Base-by-base conservation (phyloP, 2,113 vertebrate species). In the Plecotus auritus region DNA sequence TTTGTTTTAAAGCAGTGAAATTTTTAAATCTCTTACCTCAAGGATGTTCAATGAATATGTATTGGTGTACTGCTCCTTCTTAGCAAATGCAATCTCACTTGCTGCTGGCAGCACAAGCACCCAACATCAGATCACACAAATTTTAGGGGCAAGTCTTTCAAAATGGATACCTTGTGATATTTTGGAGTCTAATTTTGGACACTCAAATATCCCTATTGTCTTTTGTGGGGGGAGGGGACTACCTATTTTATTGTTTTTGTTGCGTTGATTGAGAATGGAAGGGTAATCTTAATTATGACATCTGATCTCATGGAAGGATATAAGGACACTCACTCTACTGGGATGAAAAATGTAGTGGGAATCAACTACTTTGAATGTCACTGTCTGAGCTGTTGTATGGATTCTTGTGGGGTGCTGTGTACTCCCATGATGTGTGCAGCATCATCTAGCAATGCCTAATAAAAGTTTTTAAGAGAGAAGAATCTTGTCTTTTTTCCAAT, bases 11-110 rank as follows among this genome's bases (percentile, higher is more conserved):
- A 98, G 96, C 96, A 89, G 86, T 98, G 97, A 97, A 93, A 97
- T 97, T 98, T 96, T 77, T 97, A 97, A 97, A 97, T 95, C 85
- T 81, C 87, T 98, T 98, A 98, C 98, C 97, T 98, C 98, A 98
- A 97, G 96, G 95, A 95, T 98, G 88, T 95, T 97, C 91, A 93
- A 89, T 96, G 56, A 67, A 26, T 66, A 23, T 94, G 51, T 97
- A 84, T 97, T 90, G 95, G n/a, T 96, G 88, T 97, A 97, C 90
- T 92, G 87, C 95, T 97, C 93, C 94, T 96, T 94, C 97, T 97
- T 91, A 85, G 84, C 95, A 97, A 97, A 97, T 87, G 83, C 95
- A 96, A 18, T 97, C 73, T 94, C 4, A 9, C 16, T 93, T 74
- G 67, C 90, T 61, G 96, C 97, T 97, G 95, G 89, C 96, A 67